Evolutionary conservation across 2,888 invertebrate species (phyloP).

Genomic region (Nebria brevicollis): DNA sequence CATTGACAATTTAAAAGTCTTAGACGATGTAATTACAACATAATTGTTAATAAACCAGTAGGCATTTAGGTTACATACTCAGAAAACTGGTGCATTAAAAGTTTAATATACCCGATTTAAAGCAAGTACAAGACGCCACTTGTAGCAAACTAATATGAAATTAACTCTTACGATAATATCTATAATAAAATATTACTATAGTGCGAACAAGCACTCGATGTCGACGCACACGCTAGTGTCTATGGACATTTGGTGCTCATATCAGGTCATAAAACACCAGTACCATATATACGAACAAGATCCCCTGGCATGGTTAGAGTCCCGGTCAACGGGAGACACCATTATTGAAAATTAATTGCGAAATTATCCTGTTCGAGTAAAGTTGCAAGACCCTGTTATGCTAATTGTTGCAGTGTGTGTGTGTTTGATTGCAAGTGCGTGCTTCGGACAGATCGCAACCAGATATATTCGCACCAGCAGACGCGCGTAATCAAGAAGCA

Average conservation of each 20-base stretch:
- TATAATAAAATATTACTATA: neutral
- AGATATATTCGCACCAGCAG: constrained; percentile 2
- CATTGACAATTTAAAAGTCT: too few relatives aligned
- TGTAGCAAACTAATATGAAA: neutral
- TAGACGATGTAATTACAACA: too few relatives aligned
- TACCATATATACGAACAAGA: constrained; percentile 9
- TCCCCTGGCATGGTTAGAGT: constrained; percentile 12
- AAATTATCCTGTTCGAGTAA: constrained; percentile 54
- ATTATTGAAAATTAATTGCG: constrained; percentile 56
- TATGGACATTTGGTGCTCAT: constrained; percentile 4
- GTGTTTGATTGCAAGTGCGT: neutral
- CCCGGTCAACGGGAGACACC: constrained; percentile 57
- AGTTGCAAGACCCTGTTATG: constrained; percentile 50
- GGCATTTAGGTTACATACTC: too few relatives aligned
- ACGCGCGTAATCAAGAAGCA: constrained; percentile 14
- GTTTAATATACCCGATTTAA: too few relatives aligned
- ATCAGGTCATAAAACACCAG: constrained; percentile 34
- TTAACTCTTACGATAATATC: neutral
- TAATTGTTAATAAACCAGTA: too few relatives aligned
- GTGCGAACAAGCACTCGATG: neutral
- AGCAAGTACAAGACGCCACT: neutral
- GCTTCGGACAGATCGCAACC: constrained; percentile 5
- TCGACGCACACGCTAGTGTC: neutral
- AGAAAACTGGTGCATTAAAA: too few relatives aligned
- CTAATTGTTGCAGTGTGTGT: constrained; percentile 49